Percentiles rank a stretch among this genome's conserved stretches.
phyloP scores from a whole-genome alignment of 2,113 vertebrate genomes.

The Sinocyclocheilus anophthalmus region DNA sequence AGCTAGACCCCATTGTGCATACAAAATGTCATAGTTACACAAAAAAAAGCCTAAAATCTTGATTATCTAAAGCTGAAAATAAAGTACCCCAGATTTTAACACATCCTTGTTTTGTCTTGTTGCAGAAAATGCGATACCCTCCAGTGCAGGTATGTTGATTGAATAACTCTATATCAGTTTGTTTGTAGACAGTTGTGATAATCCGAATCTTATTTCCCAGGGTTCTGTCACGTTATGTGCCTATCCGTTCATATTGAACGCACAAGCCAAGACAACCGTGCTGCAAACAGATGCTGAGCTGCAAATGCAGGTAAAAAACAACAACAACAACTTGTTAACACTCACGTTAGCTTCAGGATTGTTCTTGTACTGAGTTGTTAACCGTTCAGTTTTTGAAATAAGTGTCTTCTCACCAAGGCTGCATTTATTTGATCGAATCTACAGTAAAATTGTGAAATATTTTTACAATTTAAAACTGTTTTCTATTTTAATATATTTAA shows the following conservation, averaged over 20 bases:
- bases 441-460: not conserved
- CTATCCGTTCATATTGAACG: slow-evolving; percentile 96
- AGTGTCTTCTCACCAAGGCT: too few species aligned
- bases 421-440: too few species aligned
- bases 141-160: slow-evolving; percentile 84
- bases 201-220: slow-evolving; percentile 67
- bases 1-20: not conserved
- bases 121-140: slow-evolving; percentile 87
- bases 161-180: not conserved
- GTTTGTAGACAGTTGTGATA: not conserved
- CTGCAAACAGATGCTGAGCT: slow-evolving; percentile 96
- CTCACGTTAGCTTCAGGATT: too few species aligned
- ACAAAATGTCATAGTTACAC: not conserved
- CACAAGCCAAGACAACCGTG: slow-evolving; percentile 98
- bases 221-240: slow-evolving; percentile 91
- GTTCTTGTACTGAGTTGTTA: too few species aligned
- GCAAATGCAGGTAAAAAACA: slow-evolving; percentile 90
- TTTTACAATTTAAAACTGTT: not conserved
- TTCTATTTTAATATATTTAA: not conserved
- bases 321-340: too few species aligned
- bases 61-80: not conserved
- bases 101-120: slow-evolving; percentile 58
- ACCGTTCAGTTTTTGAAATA: too few species aligned
- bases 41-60: not conserved
- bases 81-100: not conserved